phyloP scores from a whole-genome alignment of 2,113 vertebrate genomes.

The Labeo catla region DNA sequence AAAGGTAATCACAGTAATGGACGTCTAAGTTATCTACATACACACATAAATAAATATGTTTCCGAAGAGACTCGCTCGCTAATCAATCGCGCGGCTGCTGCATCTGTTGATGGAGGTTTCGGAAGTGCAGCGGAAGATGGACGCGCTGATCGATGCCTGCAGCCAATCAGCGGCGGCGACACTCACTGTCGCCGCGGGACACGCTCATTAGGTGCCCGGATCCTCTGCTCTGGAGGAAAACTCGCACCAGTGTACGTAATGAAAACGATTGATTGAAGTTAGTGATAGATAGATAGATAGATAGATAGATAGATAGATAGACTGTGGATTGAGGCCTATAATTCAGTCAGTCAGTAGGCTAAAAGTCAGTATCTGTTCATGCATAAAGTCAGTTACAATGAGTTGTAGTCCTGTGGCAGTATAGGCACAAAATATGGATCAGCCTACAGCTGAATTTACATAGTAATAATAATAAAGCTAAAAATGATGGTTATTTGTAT shows the following conservation, averaged over 20 bases:
- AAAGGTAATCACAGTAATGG: conserved; percentile 83
- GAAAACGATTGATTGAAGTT: background rate
- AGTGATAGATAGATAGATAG: background rate
- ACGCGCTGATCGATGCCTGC: conserved; percentile 75
- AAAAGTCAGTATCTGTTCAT: background rate
- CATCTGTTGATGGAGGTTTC: conserved; percentile 79
- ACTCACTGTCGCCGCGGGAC: conserved; percentile 61
- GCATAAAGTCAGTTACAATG: background rate
- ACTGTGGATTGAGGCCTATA: background rate
- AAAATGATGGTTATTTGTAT: background rate
- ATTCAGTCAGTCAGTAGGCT: background rate
- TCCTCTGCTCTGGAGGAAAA: conserved; percentile 3
- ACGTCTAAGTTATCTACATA: conserved; percentile 81
- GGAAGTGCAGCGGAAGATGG: conserved; percentile 75
- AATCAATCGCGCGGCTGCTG: conserved; percentile 77
- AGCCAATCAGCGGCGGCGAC: conserved; percentile 66
- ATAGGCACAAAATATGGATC: background rate
- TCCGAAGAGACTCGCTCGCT: conserved; percentile 76
- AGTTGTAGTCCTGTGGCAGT: background rate
- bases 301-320: background rate
- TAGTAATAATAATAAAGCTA: background rate
- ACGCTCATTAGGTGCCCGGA: conserved; percentile 67
- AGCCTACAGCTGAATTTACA: background rate
- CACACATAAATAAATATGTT: conserved; percentile 82
- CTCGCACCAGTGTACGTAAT: background rate